Percentiles rank a stretch among this genome's conserved stretches.
phyloP scores from a whole-genome alignment of 2,797 vertebrate species.

The Acrossocheilus fasciatus region DNA sequence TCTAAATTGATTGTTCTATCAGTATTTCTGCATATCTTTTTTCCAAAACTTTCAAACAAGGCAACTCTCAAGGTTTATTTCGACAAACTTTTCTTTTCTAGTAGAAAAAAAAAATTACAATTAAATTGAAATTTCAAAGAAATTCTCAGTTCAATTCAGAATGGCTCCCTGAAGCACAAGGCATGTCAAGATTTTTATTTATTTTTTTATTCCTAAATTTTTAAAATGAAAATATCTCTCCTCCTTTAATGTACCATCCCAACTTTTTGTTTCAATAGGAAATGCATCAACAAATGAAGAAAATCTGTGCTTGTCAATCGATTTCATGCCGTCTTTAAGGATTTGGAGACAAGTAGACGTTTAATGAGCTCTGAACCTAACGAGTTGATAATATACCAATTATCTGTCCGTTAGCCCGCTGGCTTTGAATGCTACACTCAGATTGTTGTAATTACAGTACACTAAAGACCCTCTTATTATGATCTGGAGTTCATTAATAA shows the following conservation, averaged over 20 bases:
- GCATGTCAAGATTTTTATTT: not conserved
- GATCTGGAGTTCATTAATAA: constrained; percentile 1
- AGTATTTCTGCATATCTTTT: not conserved
- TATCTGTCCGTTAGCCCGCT: constrained; percentile 34
- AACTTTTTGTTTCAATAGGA: not conserved
- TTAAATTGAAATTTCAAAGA: not conserved
- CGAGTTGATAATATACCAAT: constrained; percentile 39
- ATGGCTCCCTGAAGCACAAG: not conserved
- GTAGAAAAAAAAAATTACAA: not conserved
- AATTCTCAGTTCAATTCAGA: not conserved
- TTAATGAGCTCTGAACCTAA: constrained; percentile 35
- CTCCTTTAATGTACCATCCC: not conserved
- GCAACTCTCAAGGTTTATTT: not conserved
- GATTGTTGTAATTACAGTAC: constrained; percentile 29
- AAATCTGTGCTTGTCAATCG: constrained; percentile 11
- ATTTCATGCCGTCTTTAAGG: constrained; percentile 29
- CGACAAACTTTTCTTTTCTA: not conserved
- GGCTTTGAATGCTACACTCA: constrained; percentile 24
- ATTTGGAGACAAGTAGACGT: constrained; percentile 18
- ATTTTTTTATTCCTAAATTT: not conserved
- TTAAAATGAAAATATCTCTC: not conserved
- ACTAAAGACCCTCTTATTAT: constrained; percentile 12
- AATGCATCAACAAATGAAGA: not conserved
- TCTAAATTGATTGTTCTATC: not conserved
- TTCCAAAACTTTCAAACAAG: not conserved